Evolutionary conservation across 2,797 vertebrate genomes (phyloP).

Genomic region (Telmatherina bonti): DNA sequence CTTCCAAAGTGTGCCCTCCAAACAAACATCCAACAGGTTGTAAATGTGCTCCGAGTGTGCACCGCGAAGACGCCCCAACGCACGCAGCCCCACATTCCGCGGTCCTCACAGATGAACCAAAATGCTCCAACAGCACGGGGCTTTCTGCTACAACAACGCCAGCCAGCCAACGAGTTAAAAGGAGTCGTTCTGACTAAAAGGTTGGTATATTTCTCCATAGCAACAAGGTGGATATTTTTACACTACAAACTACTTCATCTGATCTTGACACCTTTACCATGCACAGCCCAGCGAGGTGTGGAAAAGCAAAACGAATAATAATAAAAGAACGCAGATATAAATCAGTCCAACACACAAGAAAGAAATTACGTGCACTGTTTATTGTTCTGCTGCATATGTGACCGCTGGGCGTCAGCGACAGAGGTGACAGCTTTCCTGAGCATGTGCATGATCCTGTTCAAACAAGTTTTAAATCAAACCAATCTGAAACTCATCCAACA

Average conservation of each 20-base stretch:
- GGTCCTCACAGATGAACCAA: too few species aligned
- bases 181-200: too few species aligned
- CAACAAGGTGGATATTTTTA: background rate
- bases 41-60: too few species aligned
- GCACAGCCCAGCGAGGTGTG: background rate
- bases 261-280: constrained; percentile 19
- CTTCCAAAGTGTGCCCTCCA: too few species aligned
- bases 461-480: background rate
- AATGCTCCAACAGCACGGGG: too few species aligned
- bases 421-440: background rate
- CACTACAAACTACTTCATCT: background rate
- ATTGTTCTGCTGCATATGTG: background rate
- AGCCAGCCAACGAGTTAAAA: too few species aligned
- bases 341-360: background rate
- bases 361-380: background rate
- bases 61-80: too few species aligned
- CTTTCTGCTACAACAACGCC: too few species aligned
- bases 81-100: too few species aligned
- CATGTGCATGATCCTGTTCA: background rate
- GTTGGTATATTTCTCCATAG: too few species aligned
- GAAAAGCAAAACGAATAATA: constrained; percentile 9
- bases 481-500: background rate
- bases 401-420: background rate
- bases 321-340: constrained; percentile 15
- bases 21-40: too few species aligned